Percentiles rank a stretch among this genome's conserved stretches.
Evolutionary conservation across 2,888 invertebrate genomes (phyloP).

Genomic region (Lepetodrilus schrolli): DNA sequence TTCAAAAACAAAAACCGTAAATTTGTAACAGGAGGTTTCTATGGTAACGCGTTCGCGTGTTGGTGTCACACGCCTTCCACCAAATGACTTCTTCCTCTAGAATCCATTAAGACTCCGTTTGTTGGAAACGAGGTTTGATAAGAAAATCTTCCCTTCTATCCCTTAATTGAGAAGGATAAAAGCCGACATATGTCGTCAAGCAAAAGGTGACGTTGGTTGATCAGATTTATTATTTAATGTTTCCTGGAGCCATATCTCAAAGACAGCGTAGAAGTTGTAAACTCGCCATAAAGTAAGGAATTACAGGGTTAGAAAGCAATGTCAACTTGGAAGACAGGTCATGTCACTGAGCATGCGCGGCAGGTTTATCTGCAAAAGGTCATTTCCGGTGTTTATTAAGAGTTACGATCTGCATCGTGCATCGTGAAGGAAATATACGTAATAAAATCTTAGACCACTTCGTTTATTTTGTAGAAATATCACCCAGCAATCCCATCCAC

Average conservation of each 20-base stretch:
- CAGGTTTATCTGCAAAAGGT: not conserved
- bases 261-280: not conserved
- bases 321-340: too few relatives aligned
- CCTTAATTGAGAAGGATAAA: constrained; percentile 20
- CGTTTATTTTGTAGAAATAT: too few relatives aligned
- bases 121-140: constrained; percentile 21
- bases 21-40: not conserved
- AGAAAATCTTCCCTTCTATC: constrained; percentile 11
- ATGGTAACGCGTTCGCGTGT: constrained; percentile 9
- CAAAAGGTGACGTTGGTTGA: not conserved
- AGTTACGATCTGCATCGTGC: too few relatives aligned
- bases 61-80: not conserved
- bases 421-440: too few relatives aligned
- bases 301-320: too few relatives aligned
- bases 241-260: not conserved
- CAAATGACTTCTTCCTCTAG: not conserved
- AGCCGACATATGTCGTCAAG: constrained; percentile 23
- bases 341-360: constrained; percentile 7
- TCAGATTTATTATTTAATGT: constrained; percentile 25
- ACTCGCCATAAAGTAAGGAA: not conserved
- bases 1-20: not conserved
- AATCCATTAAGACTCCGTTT: constrained; percentile 22
- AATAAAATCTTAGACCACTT: too few relatives aligned
- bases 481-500: too few relatives aligned
- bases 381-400: not conserved